These are phyloP conservation scores for Beroe forskalii DNA, from an alignment of 37 sponge, comb jelly and placozoan species.

Conservation along the genomic window DNA sequence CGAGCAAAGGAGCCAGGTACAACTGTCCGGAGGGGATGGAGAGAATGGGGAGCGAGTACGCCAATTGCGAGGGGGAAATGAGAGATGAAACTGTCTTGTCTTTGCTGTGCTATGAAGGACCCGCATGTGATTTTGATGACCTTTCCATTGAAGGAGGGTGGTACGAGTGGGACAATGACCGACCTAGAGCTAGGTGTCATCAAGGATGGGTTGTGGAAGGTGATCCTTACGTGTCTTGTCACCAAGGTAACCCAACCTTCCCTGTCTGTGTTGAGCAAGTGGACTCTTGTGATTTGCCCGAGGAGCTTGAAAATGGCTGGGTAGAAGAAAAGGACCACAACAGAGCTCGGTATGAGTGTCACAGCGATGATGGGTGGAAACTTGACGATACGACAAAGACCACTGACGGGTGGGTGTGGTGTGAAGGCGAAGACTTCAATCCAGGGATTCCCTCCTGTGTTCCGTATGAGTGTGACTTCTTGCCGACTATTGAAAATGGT, in stretches of 20 bases:
- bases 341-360: neutral
- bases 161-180: neutral
- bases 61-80: neutral
- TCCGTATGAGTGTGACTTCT: neutral
- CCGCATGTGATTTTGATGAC: neutral
- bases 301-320: neutral
- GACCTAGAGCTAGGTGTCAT: neutral
- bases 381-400: neutral
- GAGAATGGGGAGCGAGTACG: neutral
- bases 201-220: neutral
- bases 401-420: neutral
- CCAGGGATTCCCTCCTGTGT: neutral
- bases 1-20: neutral
- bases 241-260: neutral
- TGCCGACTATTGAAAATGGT: neutral
- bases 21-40: slow-evolving; percentile 4
- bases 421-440: neutral
- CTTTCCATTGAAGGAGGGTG: neutral
- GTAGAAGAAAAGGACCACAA: neutral
- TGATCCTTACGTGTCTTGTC: neutral
- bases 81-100: neutral
- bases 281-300: neutral
- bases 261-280: neutral
- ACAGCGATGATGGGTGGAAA: neutral
- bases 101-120: neutral